These are phyloP conservation scores for Adoxophyes honmai DNA, from an alignment of 1,140 invertebrate genomes.

Conservation along the genomic window DNA sequence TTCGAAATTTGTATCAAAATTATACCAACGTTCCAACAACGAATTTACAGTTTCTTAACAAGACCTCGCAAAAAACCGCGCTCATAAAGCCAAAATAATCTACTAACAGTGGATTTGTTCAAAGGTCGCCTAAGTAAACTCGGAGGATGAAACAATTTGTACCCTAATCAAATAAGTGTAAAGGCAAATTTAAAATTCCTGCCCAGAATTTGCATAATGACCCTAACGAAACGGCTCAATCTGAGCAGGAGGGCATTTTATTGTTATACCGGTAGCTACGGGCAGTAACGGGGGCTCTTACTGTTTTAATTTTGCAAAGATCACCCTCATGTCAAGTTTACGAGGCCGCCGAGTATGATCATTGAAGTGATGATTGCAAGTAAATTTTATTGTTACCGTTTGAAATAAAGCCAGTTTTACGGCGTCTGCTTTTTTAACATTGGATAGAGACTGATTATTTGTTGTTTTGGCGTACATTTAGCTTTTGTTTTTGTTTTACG, in stretches of 20 bases:
- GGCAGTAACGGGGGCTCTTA: neutral
- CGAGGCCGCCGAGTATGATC: constrained; percentile 3
- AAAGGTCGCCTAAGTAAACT: constrained; percentile 33
- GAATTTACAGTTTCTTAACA: neutral
- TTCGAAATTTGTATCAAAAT: too few relatives aligned
- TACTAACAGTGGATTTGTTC: constrained; percentile 17
- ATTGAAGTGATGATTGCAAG: constrained; percentile 12
- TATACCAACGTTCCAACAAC: neutral
- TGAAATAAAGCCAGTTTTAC: constrained; percentile 1
- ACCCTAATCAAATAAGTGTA: constrained; percentile 56
- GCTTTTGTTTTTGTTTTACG: too few relatives aligned
- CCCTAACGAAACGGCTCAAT: constrained; percentile 44
- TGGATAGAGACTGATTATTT: too few relatives aligned
- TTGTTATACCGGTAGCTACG: constrained; percentile 24
- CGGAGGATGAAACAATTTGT: constrained; percentile 51
- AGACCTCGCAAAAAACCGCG: neutral
- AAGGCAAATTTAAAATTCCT: constrained; percentile 52
- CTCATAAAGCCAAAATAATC: constrained; percentile 4
- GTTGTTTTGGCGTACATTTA: too few relatives aligned
- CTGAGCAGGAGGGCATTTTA: constrained; percentile 27
- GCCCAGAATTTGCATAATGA: constrained; percentile 55
- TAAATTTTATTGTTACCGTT: constrained; percentile 9
- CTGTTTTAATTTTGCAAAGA: constrained; percentile 11
- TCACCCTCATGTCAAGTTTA: neutral
- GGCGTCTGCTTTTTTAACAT: too few relatives aligned